A percentile compares a stretch with the other conserved stretches of the same genome.
phyloP scores from a whole-genome alignment of 2,888 invertebrate genomes.

The Lasius fuliginosus region DNA sequence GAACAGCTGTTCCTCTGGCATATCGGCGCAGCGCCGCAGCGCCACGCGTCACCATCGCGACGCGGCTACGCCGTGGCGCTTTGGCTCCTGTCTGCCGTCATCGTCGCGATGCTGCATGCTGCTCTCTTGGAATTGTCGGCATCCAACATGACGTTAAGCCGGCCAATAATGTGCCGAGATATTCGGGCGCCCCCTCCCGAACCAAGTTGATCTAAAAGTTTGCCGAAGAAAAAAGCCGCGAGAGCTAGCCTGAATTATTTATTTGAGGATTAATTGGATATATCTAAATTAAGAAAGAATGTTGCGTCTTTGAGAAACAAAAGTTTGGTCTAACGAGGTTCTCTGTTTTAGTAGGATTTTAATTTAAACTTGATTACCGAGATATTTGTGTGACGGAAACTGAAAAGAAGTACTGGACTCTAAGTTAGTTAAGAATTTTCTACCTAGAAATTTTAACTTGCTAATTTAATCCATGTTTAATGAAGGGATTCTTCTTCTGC shows the following conservation, averaged over 20 bases:
- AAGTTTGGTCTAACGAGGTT: not conserved
- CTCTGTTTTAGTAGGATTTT: not conserved
- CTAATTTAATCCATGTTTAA: not conserved
- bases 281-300: not conserved
- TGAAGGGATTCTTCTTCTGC: not conserved
- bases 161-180: constrained; percentile 33
- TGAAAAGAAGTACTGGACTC: not conserved
- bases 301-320: not conserved
- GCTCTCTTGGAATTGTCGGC: not conserved
- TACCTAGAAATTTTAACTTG: not conserved
- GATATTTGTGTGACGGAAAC: not conserved
- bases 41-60: constrained; percentile 85
- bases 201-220: not conserved
- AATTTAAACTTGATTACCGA: not conserved
- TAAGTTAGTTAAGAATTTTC: not conserved
- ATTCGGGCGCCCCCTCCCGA: constrained; percentile 8
- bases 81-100: constrained; percentile 43
- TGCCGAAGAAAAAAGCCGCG: not conserved
- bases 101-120: constrained; percentile 36
- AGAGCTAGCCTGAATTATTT: not conserved
- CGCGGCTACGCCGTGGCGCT: constrained; percentile 72
- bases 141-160: not conserved
- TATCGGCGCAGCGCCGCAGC: constrained; percentile 84
- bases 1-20: constrained; percentile 77
- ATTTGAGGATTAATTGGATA: not conserved